A percentile compares a stretch with the other conserved stretches of the same genome.
Evolutionary conservation across 2,113 vertebrate species (phyloP).

Genomic region (Clarias macrocephalus): DNA sequence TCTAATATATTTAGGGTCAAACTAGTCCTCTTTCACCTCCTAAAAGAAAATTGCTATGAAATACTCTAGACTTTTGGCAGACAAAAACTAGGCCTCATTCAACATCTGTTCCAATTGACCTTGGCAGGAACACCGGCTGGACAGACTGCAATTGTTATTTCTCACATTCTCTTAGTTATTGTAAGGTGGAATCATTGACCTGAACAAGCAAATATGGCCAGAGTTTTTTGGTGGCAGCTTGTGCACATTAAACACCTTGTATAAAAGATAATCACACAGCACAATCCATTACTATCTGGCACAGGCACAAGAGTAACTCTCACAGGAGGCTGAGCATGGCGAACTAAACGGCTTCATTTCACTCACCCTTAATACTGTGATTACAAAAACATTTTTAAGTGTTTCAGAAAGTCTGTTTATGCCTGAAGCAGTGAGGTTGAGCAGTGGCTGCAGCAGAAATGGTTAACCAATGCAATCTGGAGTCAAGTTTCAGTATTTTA

Average conservation of each 20-base stretch:
- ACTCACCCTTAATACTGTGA: constrained; percentile 11
- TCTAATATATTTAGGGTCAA: constrained; percentile 44
- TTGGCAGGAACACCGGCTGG: constrained; percentile 54
- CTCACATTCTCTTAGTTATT: constrained; percentile 48
- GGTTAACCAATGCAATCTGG: not conserved
- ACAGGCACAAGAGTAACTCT: not conserved
- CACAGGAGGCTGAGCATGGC: not conserved
- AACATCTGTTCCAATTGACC: constrained; percentile 63
- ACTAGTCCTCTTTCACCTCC: constrained; percentile 48
- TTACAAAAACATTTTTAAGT: not conserved
- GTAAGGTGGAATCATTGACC: constrained; percentile 42
- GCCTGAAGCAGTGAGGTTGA: not conserved
- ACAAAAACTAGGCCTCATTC: constrained; percentile 42
- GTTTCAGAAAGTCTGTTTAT: not conserved
- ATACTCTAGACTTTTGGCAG: constrained; percentile 56
- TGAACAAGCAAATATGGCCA: constrained; percentile 44
- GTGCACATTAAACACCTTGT: constrained; percentile 52
- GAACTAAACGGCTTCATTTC: constrained; percentile 4
- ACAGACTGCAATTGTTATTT: constrained; percentile 50
- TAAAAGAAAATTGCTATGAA: constrained; percentile 54
- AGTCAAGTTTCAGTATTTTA: not conserved
- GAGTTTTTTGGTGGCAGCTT: constrained; percentile 39
- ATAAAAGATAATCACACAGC: constrained; percentile 33
- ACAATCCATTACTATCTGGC: constrained; percentile 23
- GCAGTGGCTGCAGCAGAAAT: not conserved